These are phyloP conservation scores for Mormyrops attenuatus DNA, from an alignment of 2,797 vertebrate genomes.

Conservation along the genomic window DNA sequence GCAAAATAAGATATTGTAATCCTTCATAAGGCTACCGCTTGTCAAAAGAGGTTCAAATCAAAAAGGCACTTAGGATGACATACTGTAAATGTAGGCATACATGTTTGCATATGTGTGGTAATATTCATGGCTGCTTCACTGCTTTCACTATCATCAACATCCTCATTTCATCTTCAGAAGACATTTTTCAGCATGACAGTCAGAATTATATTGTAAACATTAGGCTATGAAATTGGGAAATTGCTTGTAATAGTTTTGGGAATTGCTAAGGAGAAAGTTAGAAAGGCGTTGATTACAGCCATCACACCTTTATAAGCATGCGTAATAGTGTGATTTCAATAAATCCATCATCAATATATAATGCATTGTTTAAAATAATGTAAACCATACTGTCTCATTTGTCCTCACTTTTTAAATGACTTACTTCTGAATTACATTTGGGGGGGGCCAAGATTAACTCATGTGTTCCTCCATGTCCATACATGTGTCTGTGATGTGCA, in stretches of 20 bases:
- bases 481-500: neutral
- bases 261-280: neutral
- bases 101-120: neutral
- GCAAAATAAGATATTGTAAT: neutral
- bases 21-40: neutral
- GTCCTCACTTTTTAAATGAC: neutral
- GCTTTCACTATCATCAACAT: neutral
- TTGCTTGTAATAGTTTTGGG: neutral
- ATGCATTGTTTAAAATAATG: neutral
- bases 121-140: neutral
- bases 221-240: neutral
- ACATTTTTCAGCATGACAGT: neutral
- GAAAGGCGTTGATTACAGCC: neutral
- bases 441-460: neutral
- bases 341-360: slow-evolving; percentile 4
- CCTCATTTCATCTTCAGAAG: neutral
- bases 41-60: neutral
- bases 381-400: neutral
- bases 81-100: neutral
- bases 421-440: neutral
- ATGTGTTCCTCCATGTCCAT: neutral
- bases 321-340: neutral
- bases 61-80: neutral
- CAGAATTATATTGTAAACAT: neutral
- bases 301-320: neutral